Conservation (phyloP, 92 coral and sea anemone genomes). For the Hydrozoanthus gracilis region DNA sequence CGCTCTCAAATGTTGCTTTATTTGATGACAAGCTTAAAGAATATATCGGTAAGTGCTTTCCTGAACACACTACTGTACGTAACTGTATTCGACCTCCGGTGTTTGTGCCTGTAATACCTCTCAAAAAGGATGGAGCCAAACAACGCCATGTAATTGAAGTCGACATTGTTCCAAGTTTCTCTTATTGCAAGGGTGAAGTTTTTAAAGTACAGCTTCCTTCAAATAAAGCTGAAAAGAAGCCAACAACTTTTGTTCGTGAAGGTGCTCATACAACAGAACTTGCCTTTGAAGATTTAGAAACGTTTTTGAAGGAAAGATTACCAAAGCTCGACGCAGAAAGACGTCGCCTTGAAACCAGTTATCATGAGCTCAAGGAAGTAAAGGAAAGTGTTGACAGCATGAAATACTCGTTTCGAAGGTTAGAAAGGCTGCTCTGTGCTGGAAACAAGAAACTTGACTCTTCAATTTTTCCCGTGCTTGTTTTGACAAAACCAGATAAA, state of each 20-base stretch:
- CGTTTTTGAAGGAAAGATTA: constrained; percentile 14
- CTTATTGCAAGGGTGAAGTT: constrained; percentile 38
- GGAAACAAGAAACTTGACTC: constrained; percentile 32
- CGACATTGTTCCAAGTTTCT: constrained; percentile 54
- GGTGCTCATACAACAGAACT: constrained; percentile 50
- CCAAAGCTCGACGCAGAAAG: constrained; percentile 50
- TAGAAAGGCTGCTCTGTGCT: constrained; percentile 49
- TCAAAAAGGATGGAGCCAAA: not conserved
- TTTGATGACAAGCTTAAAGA: constrained; percentile 53
- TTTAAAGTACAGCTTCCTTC: constrained; percentile 39
- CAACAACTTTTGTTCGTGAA: constrained; percentile 23
- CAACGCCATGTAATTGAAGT: constrained; percentile 50
- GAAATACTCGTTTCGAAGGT: constrained; percentile 30
- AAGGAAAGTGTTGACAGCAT: constrained; percentile 10
- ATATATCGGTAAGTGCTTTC: constrained; percentile 53
- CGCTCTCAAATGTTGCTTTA: not conserved
- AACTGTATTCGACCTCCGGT: constrained; percentile 55
- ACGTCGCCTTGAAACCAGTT: constrained; percentile 9
- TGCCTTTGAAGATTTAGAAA: constrained; percentile 9
- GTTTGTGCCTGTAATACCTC: constrained; percentile 33
- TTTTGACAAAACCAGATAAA: constrained; percentile 30
- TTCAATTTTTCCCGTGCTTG: constrained; percentile 28
- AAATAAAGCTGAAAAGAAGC: constrained; percentile 12
- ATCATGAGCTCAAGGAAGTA: not conserved
- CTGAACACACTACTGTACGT: constrained; percentile 51